Evolutionary conservation across 1,140 invertebrate genomes (phyloP), one percentile per base, ranked within the genome.

Genomic region (Stegodyphus dumicola): DNA sequence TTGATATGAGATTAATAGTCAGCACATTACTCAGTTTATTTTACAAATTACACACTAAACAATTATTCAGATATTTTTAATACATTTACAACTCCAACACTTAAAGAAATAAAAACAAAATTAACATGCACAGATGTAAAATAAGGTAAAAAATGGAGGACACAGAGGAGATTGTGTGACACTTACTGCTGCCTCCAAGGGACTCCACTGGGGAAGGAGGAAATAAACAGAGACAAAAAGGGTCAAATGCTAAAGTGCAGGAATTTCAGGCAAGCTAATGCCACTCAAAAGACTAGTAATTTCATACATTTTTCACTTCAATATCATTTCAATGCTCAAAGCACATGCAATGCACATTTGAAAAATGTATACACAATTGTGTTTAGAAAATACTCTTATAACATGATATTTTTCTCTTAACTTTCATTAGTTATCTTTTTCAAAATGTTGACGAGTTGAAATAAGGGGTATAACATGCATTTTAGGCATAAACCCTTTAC

Each of bases 111-210:
- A 67, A 48, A 76, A n/a, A 48, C 15, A 48, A 33, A 70, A 53
- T 64, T 11, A 13, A 64, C 78, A 85, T 69, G 53, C 71, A 48
- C 33, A 75, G 52, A n/a, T n/a, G 75, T 33, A 64, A 77, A 54
- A 75, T 33, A 67, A 18, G 65, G 9, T n/a, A 73, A 67, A 73
- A 67, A 53, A 71, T 60, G 53, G 56, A 71, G 52, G 73, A 87
- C 77, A 87, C 78, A 83, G 71, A 83, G 73, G 77, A 81, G 54
- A 77, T 70, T 83, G 65, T 83, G 70, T 77, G 70, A 83, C 86
- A 87, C 86, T 87, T 87, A 87, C 86, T 87, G 86, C 73, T 87
- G 78, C 78, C 71, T 87, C 86, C 86, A 56, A 71, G 73, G 74
- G 86, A 83, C 66, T 87, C 79, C 86, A 83, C 86, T 87, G 71